These are phyloP conservation scores for Sinhomidia bicolor DNA, from an alignment of 2,888 invertebrate genomes.

Conservation along the genomic window DNA sequence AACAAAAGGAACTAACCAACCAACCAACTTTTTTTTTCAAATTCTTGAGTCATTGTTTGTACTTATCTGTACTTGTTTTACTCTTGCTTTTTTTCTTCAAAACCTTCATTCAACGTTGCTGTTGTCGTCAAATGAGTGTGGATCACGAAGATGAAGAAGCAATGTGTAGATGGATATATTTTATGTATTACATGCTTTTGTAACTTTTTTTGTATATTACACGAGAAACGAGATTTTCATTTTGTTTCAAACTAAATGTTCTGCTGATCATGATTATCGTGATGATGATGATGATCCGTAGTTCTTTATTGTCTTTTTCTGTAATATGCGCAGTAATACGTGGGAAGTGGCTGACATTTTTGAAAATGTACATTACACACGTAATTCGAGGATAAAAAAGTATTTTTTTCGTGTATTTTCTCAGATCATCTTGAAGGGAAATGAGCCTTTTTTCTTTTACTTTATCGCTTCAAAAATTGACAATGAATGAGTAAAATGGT, in stretches of 20 bases:
- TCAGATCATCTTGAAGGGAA: neutral
- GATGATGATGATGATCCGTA: neutral
- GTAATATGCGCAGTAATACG: neutral
- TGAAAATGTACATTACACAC: neutral
- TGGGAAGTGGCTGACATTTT: neutral
- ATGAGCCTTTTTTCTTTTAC: neutral
- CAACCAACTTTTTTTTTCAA: neutral
- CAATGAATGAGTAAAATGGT: neutral
- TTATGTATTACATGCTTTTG: no score
- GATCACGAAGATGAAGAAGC: neutral
- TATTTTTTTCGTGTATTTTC: neutral
- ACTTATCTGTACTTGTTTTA: neutral
- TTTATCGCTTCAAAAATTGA: neutral
- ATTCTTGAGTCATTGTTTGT: neutral
- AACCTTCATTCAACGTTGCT: neutral
- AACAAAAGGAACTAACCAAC: conserved; percentile 2
- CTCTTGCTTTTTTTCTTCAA: conserved; percentile 7
- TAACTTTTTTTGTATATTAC: no score
- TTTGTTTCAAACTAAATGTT: neutral
- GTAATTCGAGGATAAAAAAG: no score
- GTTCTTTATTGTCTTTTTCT: neutral
- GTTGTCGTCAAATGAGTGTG: neutral
- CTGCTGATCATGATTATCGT: neutral
- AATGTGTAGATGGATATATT: no score
- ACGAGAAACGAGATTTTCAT: conserved; percentile 1